Base-by-base conservation (phyloP, 2,113 vertebrate genomes). In the Leptobrachium leishanense region DNA sequence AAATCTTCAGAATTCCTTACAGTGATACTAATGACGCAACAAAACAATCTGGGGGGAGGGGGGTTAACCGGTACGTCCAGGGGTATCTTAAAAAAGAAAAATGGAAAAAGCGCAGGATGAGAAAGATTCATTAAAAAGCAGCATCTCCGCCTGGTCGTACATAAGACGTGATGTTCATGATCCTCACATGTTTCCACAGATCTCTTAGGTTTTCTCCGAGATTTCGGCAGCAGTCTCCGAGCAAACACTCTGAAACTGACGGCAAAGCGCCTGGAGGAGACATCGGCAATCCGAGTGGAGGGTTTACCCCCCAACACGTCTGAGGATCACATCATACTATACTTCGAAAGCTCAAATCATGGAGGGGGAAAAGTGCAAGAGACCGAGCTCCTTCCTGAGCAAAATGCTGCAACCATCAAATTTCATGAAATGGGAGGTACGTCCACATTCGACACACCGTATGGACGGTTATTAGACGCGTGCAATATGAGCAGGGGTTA, bases 361-460 rank as follows among this genome's bases (percentile, higher is more conserved):
- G 92, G 92, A 77, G 90, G 82, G 6, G 94, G 90, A 0, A 86
- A 77, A 2, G 77, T 93, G 1, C 84, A 85, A 57, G 54, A 69
- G 0, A 74, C 92, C n/a, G 42, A 75, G 2, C 82, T 85, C 9
- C 81, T 91, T 73, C 85, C 89, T 11, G 86, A 85, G 1, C 91
- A 94, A 10, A 87, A 91, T 54, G 91, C 92, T 53, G 93, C 91
- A 6, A 75, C 96, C 62, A 46, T 97, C 85, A 94, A 90, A n/a
- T 96, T 97, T 83, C 76, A 15, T 84, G 66, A 91, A 78, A 44
- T 55, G 3, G 72, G 83, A 93, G 95, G 96, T 98, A 95, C 68
- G 59, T n/a, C n/a, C n/a, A n/a, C n/a, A n/a, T n/a, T n/a, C n/a
- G n/a, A n/a, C n/a, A n/a, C n/a, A n/a, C n/a, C n/a, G n/a, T n/a